A percentile compares a stretch with the other conserved stretches of the same genome.
Evolutionary conservation across 2,113 vertebrate species (phyloP).

Genomic region (Atrichornis clamosus): DNA sequence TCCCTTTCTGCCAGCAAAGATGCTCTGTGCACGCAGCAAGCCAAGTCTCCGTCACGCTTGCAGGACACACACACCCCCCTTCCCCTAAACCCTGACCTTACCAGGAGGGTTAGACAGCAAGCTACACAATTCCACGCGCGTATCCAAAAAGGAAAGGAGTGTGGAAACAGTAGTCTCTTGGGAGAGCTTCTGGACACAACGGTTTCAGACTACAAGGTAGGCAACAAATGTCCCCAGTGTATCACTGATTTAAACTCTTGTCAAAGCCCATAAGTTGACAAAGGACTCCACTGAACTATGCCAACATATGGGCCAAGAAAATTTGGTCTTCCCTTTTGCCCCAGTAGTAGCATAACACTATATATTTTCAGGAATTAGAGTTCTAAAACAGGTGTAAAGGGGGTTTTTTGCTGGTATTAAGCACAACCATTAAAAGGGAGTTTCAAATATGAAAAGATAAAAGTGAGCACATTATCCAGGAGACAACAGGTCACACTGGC

Average conservation of each 20-base stretch:
- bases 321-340: not conserved
- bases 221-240: not conserved
- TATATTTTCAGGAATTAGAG: not conserved
- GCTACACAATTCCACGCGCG: not conserved
- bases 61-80: not conserved
- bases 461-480: not conserved
- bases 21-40: not conserved
- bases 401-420: not conserved
- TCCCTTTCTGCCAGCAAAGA: slow-evolving; percentile 8
- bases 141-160: not conserved
- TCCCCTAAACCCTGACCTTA: not conserved
- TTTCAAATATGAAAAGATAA: not conserved
- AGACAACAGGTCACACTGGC: not conserved
- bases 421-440: not conserved
- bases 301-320: not conserved
- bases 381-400: not conserved
- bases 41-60: not conserved
- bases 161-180: not conserved
- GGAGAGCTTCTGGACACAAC: not conserved
- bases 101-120: not conserved
- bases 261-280: not conserved
- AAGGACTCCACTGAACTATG: not conserved
- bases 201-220: not conserved
- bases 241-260: not conserved
- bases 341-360: not conserved